These are phyloP conservation scores for Conus betulinus DNA, from an alignment of 1,140 invertebrate genomes.

Conservation along the genomic window DNA sequence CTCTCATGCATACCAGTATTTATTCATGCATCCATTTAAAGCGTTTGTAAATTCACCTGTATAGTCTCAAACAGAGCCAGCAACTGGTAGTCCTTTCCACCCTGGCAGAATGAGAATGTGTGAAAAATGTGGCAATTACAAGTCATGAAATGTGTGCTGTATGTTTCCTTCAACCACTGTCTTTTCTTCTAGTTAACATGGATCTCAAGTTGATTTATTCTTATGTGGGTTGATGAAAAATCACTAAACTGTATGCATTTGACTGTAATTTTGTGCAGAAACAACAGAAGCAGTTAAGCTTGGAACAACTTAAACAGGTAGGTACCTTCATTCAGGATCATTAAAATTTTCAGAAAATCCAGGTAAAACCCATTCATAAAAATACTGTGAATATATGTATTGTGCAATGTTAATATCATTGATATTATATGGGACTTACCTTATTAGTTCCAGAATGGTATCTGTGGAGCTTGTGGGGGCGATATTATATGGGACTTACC, in stretches of 20 bases:
- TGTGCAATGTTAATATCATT: no score
- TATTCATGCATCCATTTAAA: no score
- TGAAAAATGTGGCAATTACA: background rate
- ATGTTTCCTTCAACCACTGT: background rate
- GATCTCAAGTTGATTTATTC: background rate
- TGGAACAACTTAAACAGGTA: constrained; percentile 48
- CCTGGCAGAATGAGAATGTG: background rate
- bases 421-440: no score
- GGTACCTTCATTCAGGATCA: background rate
- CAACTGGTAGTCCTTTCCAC: no score
- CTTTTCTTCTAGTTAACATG: background rate
- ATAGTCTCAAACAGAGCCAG: no score
- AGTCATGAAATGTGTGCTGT: background rate
- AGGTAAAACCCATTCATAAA: background rate
- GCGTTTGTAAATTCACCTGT: no score
- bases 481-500: no score
- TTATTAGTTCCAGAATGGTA: no score
- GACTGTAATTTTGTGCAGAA: constrained; percentile 42
- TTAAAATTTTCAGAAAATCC: background rate
- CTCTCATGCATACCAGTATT: no score
- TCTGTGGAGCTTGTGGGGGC: no score
- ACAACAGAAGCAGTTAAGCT: constrained; percentile 41
- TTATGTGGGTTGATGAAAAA: background rate
- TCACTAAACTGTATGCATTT: background rate
- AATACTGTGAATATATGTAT: no score